Percentiles rank a stretch among this genome's conserved stretches.
These are phyloP conservation scores for Florisuga fusca DNA, from an alignment of 2,797 vertebrate genomes.

Conservation along the genomic window DNA sequence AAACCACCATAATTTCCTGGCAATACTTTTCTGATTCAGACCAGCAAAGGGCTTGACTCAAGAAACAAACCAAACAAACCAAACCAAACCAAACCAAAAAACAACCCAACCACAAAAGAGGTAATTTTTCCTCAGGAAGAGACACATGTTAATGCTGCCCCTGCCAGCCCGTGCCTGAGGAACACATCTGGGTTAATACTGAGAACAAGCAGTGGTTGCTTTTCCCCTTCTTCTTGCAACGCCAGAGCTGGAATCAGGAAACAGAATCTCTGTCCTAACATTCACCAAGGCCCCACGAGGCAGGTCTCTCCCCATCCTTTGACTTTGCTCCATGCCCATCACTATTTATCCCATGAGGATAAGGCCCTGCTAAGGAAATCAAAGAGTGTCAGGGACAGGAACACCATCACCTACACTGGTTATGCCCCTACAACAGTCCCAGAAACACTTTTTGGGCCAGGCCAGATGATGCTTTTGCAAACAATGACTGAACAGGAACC, in stretches of 20 bases:
- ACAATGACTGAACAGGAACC: background rate
- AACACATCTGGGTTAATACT: background rate
- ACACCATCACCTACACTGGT: background rate
- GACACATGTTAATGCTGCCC: background rate
- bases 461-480: background rate
- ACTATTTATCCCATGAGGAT: background rate
- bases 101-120: background rate
- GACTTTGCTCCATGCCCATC: background rate
- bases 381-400: background rate
- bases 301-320: background rate
- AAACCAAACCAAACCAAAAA: too few species aligned
- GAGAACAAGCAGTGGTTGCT: background rate
- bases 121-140: background rate
- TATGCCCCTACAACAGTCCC: background rate
- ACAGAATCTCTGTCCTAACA: background rate
- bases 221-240: rapidly evolving
- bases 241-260: background rate
- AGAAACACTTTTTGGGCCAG: background rate
- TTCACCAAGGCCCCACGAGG: rapidly evolving
- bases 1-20: background rate
- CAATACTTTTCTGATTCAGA: background rate
- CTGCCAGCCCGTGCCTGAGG: background rate
- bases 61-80: too few species aligned
- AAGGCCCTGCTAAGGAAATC: background rate
- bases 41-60: background rate